phyloP scores from a whole-genome alignment of 1,140 invertebrate species.

The Drosophila arizonae region DNA sequence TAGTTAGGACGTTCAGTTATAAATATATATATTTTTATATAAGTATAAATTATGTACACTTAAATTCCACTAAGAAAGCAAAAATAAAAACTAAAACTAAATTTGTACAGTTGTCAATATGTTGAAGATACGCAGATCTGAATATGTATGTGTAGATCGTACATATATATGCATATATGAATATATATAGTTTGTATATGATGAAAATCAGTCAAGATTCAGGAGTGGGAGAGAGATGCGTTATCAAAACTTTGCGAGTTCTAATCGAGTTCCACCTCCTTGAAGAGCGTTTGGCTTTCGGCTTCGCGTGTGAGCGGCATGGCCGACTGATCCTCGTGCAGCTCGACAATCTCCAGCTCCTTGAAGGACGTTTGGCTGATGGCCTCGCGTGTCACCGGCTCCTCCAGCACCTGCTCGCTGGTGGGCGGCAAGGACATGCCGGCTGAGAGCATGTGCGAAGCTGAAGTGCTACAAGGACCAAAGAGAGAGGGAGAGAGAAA shows the following conservation, averaged over 20 bases:
- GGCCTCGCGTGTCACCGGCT: slow-evolving; percentile 34
- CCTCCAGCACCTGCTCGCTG: slow-evolving; percentile 38
- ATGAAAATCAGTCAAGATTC: slow-evolving; percentile 42
- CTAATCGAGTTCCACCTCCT: slow-evolving; percentile 57
- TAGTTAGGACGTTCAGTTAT: slow-evolving; percentile 20
- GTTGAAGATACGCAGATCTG: slow-evolving; percentile 9
- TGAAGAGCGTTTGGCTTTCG: slow-evolving; percentile 48
- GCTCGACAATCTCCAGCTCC: slow-evolving; percentile 40
- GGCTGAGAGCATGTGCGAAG: slow-evolving; percentile 13
- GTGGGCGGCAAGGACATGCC: slow-evolving; percentile 41
- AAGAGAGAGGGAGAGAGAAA: background rate
- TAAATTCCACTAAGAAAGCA: slow-evolving; percentile 22
- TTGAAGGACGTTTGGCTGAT: slow-evolving; percentile 53
- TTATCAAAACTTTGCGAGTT: background rate
- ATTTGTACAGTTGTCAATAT: slow-evolving; percentile 49
- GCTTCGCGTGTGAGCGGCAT: slow-evolving; percentile 20
- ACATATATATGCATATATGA: background rate
- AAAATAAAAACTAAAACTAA: slow-evolving; percentile 16
- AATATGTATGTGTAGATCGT: slow-evolving; percentile 21
- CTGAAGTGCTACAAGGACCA: slow-evolving; percentile 44
- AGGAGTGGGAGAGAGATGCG: slow-evolving; percentile 3
- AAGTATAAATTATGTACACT: slow-evolving; percentile 41
- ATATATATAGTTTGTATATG: slow-evolving; percentile 19
- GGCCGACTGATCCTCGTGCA: slow-evolving; percentile 31
- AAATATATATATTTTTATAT: slow-evolving; percentile 15